Conservation (phyloP, 2,888 invertebrate genomes). For the Xestia c-nigrum region DNA sequence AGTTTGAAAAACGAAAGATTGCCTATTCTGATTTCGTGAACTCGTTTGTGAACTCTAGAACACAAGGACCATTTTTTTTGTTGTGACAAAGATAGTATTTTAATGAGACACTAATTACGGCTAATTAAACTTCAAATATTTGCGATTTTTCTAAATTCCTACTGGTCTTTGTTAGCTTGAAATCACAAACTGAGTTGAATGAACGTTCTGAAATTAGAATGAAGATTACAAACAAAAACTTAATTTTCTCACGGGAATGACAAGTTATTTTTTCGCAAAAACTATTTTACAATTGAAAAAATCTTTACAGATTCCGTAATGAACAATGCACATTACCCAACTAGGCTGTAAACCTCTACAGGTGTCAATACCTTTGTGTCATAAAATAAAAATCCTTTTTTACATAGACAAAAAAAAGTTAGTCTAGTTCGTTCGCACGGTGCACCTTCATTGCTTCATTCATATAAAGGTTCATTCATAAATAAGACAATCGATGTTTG, state of each 20-base stretch:
- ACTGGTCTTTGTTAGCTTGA: constrained; percentile 21
- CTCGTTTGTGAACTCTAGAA: constrained; percentile 15
- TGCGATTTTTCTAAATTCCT: constrained; percentile 18
- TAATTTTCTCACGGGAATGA: constrained; percentile 65
- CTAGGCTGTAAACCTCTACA: constrained; percentile 61
- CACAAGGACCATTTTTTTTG: background rate
- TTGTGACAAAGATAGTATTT: constrained; percentile 14
- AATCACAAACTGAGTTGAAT: constrained; percentile 31
- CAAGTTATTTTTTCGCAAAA: constrained; percentile 51
- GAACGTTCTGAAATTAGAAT: constrained; percentile 42
- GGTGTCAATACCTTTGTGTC: constrained; percentile 65
- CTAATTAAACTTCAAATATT: constrained; percentile 34
- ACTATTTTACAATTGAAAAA: constrained; percentile 44
- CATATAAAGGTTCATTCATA: constrained; percentile 57
- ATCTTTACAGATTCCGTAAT: constrained; percentile 55
- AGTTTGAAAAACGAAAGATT: background rate
- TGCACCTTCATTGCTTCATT: constrained; percentile 44
- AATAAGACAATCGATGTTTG: constrained; percentile 60
- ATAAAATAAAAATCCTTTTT: constrained; percentile 54
- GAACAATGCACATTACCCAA: constrained; percentile 63
- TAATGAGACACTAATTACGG: constrained; percentile 23
- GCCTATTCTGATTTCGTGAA: constrained; percentile 4
- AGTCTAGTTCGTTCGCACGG: constrained; percentile 54
- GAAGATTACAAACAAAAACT: constrained; percentile 41
- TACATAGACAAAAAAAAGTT: constrained; percentile 46